Percentiles rank a stretch among this genome's conserved stretches.
Conservation (phyloP, 1,140 invertebrate species). For the Drosophila mauritiana region DNA sequence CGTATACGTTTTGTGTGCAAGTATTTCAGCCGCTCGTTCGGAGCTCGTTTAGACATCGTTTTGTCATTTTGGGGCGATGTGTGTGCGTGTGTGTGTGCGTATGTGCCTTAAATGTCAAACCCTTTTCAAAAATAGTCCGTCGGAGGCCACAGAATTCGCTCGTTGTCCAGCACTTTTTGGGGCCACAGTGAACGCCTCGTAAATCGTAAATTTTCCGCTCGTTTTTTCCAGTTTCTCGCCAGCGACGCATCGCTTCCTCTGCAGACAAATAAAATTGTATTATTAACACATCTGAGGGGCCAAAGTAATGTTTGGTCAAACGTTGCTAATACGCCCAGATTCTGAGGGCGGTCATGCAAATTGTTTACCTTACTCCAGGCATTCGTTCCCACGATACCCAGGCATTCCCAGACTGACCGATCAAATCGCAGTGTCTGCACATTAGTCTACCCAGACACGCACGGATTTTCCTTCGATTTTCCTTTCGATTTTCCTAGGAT, state of each 20-base stretch:
- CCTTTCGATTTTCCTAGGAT: no score
- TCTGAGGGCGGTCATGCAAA: slow-evolving; percentile 62
- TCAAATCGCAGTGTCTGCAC: slow-evolving; percentile 61
- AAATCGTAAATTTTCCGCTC: slow-evolving; percentile 59
- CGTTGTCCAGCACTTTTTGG: slow-evolving; percentile 15
- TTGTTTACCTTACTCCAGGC: slow-evolving; percentile 55
- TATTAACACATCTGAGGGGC: slow-evolving; percentile 76
- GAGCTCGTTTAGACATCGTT: slow-evolving; percentile 78
- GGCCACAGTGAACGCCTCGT: slow-evolving; percentile 52
- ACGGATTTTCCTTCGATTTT: slow-evolving; percentile 35
- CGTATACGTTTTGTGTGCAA: slow-evolving; percentile 51
- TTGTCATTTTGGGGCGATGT: slow-evolving; percentile 57
- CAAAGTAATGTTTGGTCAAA: slow-evolving; percentile 74
- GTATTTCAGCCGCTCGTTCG: slow-evolving; percentile 61
- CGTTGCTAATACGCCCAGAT: slow-evolving; percentile 61
- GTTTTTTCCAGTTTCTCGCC: slow-evolving; percentile 30
- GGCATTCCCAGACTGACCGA: slow-evolving; percentile 22
- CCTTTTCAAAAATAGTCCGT: slow-evolving; percentile 76
- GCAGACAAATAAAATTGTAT: slow-evolving; percentile 75
- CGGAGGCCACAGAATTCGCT: slow-evolving; percentile 49
- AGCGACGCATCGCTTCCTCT: background rate
- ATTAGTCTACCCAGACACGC: slow-evolving; percentile 55
- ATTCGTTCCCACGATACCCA: background rate
- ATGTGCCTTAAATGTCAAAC: slow-evolving; percentile 72
- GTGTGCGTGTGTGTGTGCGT: slow-evolving; percentile 5